Percentiles rank a stretch among this genome's conserved stretches.
Evolutionary conservation across 2,888 invertebrate genomes (phyloP).

Genomic region (Odontothrips loti): DNA sequence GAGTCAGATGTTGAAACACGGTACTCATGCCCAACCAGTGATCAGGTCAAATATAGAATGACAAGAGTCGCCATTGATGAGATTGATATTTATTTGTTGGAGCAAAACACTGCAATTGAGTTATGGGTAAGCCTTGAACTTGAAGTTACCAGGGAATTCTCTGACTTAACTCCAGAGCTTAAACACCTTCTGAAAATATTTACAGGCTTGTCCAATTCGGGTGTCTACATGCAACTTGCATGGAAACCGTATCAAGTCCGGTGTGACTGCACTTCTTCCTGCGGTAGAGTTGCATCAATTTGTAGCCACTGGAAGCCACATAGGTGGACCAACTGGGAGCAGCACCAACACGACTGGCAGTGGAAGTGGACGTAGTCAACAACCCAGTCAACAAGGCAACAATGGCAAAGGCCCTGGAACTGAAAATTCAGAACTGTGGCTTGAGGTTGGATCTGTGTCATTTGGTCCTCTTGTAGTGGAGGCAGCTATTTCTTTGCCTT

Average conservation of each 20-base stretch:
- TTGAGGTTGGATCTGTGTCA: conserved; percentile 87
- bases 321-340: conserved; percentile 51
- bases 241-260: conserved; percentile 83
- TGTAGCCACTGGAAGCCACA: conserved; percentile 53
- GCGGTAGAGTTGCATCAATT: conserved; percentile 65
- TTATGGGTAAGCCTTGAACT: conserved; percentile 62
- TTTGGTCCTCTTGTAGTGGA: conserved; percentile 86
- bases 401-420: conserved; percentile 35
- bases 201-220: conserved; percentile 75
- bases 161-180: conserved; percentile 20
- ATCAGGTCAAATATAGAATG: conserved; percentile 91
- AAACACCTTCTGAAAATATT: conserved; percentile 30
- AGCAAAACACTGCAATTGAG: conserved; percentile 80
- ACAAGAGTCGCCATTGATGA: conserved; percentile 83
- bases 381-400: background rate
- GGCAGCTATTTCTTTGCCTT: conserved; percentile 76
- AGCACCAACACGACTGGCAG: conserved; percentile 64
- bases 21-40: conserved; percentile 64
- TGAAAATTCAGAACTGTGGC: conserved; percentile 69
- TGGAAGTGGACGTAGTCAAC: conserved; percentile 43
- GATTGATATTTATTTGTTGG: conserved; percentile 85
- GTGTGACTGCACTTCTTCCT: conserved; percentile 80
- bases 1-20: conserved; percentile 59
- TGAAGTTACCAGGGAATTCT: conserved; percentile 32
- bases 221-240: conserved; percentile 92